These are phyloP conservation scores for Macrobrachium nipponense DNA, from an alignment of 1,140 invertebrate genomes.

Conservation along the genomic window DNA sequence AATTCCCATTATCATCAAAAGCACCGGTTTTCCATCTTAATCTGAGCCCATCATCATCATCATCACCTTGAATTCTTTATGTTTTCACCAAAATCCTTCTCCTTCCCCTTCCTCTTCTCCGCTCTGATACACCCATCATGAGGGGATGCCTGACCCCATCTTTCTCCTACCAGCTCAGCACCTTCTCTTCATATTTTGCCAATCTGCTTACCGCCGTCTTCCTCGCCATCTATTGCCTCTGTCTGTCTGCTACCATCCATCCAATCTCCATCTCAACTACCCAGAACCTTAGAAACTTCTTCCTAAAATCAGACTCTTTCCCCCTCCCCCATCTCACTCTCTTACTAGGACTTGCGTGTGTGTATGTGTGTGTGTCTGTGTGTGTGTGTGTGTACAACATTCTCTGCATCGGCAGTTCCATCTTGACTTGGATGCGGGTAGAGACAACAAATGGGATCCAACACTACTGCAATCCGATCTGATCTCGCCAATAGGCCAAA, in stretches of 20 bases:
- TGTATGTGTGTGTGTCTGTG: too few species aligned
- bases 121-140: background rate
- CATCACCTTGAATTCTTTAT: background rate
- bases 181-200: background rate
- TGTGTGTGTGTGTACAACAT: too few species aligned
- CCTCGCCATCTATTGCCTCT: conserved; percentile 22
- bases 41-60: background rate
- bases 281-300: too few species aligned
- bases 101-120: background rate
- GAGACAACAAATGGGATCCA: conserved; percentile 45
- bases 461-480: conserved; percentile 35
- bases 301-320: too few species aligned
- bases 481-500: conserved; percentile 33
- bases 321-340: too few species aligned
- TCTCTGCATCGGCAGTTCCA: too few species aligned
- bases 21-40: background rate
- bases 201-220: conserved; percentile 1
- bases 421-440: background rate
- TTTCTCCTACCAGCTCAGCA: conserved; percentile 11
- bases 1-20: too few species aligned
- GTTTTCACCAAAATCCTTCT: background rate
- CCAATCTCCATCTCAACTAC: background rate
- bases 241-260: conserved; percentile 38
- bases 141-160: background rate
- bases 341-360: too few species aligned